These are phyloP conservation scores for Bicyclus anynana DNA, from an alignment of 1,140 invertebrate genomes.

Conservation along the genomic window DNA sequence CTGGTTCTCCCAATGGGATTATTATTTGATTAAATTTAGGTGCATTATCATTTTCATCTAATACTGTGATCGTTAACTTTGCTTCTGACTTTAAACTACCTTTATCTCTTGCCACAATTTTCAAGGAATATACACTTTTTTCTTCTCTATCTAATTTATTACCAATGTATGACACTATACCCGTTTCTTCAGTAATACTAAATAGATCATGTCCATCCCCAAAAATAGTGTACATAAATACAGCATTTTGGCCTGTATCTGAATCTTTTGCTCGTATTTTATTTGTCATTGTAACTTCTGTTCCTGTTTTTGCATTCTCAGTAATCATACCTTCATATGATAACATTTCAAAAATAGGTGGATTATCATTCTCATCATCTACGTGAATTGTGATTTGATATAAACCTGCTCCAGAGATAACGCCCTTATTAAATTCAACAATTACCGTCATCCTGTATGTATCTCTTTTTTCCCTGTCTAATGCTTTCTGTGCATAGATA, in stretches of 20 bases:
- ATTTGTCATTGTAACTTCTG: constrained; percentile 83
- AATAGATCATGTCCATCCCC: constrained; percentile 88
- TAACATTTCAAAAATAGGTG: constrained; percentile 86
- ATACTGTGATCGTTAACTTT: constrained; percentile 82
- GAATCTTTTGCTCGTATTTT: constrained; percentile 85
- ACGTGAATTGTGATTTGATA: constrained; percentile 89
- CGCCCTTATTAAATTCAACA: constrained; percentile 83
- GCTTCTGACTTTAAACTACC: constrained; percentile 86
- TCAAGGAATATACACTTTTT: constrained; percentile 82
- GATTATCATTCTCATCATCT: constrained; percentile 94
- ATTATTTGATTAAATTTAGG: constrained; percentile 84
- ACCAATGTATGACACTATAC: constrained; percentile 80
- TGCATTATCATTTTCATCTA: constrained; percentile 91
- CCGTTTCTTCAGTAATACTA: constrained; percentile 83
- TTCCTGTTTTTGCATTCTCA: constrained; percentile 87
- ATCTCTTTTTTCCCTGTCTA: constrained; percentile 87
- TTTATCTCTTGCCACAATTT: constrained; percentile 85
- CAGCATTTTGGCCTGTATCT: constrained; percentile 87
- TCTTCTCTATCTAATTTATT: constrained; percentile 85
- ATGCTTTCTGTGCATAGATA: constrained; percentile 84
- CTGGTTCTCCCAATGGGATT: constrained; percentile 80
- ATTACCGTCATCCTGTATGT: constrained; percentile 89
- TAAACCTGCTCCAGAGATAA: constrained; percentile 82
- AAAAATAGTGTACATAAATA: constrained; percentile 84
- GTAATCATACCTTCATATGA: constrained; percentile 87